Conservation (phyloP, 2,113 vertebrate genomes). For the Heterotis niloticus region DNA sequence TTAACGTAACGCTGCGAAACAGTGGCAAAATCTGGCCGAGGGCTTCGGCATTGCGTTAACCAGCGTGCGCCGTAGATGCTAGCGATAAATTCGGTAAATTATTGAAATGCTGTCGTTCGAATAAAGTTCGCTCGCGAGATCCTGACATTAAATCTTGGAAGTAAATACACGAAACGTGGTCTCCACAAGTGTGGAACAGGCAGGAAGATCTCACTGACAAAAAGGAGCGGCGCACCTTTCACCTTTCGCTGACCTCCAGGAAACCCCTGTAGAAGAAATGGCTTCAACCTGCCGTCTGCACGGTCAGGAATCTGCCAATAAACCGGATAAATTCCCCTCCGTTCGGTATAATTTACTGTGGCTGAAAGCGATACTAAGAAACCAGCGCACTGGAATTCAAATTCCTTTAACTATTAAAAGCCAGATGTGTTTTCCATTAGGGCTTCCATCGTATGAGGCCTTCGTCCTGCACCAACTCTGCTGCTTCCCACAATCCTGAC, state of each 20-base stretch:
- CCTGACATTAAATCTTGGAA: neutral
- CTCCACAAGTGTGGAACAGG: too few species aligned
- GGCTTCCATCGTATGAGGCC: neutral
- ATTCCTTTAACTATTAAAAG: slow-evolving; percentile 1
- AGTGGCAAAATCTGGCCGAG: neutral
- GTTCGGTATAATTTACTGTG: slow-evolving; percentile 13
- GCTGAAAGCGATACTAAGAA: slow-evolving; percentile 16
- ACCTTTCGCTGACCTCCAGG: neutral
- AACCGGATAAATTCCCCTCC: slow-evolving; percentile 8
- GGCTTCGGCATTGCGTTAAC: slow-evolving; percentile 11
- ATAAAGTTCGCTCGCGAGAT: neutral
- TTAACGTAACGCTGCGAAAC: slow-evolving; percentile 3
- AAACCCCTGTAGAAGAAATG: slow-evolving; percentile 2
- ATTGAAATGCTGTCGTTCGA: neutral
- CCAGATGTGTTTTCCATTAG: slow-evolving; percentile 11
- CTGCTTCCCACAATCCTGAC: neutral
- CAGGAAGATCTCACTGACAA: neutral
- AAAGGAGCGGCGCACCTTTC: neutral
- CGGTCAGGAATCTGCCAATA: slow-evolving; percentile 7
- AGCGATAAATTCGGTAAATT: too few species aligned
- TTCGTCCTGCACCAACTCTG: neutral
- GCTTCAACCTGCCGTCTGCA: neutral
- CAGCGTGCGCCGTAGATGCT: too few species aligned
- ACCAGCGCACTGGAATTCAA: neutral
- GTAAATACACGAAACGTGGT: too few species aligned